Evolutionary conservation across 2,113 vertebrate species (phyloP).

Genomic region (Nerophis lumbriciformis): DNA sequence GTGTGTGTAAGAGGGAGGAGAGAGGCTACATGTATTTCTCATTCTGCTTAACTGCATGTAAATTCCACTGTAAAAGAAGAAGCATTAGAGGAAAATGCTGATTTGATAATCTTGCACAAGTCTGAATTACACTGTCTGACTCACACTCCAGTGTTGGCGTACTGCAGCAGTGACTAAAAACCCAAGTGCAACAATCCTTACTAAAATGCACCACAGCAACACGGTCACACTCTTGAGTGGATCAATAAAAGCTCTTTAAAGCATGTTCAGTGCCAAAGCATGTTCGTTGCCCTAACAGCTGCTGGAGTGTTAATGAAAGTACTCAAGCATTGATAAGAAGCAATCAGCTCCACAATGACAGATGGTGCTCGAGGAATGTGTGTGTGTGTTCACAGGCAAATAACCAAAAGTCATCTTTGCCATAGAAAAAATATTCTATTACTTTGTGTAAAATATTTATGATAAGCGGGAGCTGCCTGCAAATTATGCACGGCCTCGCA

Average conservation of each 20-base stretch:
- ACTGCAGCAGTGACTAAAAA: not conserved
- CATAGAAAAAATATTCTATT: too few species aligned
- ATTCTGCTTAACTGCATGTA: slow-evolving; percentile 4
- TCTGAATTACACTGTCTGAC: not conserved
- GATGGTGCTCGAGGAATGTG: not conserved
- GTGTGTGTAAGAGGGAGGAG: not conserved
- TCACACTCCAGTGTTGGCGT: not conserved
- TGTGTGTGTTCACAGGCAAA: too few species aligned
- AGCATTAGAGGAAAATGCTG: slow-evolving; percentile 4
- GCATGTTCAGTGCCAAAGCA: not conserved
- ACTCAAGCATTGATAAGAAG: slow-evolving; percentile 1
- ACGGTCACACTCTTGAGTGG: slow-evolving; percentile 7
- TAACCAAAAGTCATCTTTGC: too few species aligned
- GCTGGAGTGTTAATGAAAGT: slow-evolving; percentile 16
- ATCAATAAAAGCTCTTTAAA: slow-evolving; percentile 20
- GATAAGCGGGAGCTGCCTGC: too few species aligned
- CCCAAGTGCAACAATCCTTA: not conserved
- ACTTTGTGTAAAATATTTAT: too few species aligned
- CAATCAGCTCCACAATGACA: not conserved
- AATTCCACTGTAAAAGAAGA: slow-evolving; percentile 14
- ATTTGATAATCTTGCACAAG: slow-evolving; percentile 6
- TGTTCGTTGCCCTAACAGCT: not conserved
- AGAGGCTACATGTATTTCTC: not conserved
- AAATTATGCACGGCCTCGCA: too few species aligned
- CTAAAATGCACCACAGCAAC: slow-evolving; percentile 10